Base-by-base conservation (phyloP, 2,888 invertebrate species). In the Trypoxylon attenuatum region DNA sequence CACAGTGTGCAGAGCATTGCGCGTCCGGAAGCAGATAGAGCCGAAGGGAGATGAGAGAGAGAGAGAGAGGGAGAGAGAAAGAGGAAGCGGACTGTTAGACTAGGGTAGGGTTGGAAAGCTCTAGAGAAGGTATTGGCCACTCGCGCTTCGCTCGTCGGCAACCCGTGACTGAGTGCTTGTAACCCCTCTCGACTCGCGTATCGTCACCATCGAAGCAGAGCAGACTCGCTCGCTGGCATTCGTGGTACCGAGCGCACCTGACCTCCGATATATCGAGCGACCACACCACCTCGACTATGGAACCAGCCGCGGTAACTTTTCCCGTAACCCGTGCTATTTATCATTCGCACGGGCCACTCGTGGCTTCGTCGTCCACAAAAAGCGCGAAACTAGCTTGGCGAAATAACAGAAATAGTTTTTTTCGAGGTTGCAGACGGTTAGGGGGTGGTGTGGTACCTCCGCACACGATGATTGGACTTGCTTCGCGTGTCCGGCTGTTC, bases 101-200 rank as follows among this genome's bases (percentile, higher is more conserved):
- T 33, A 58, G 50, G 51, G 53, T 47, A 38, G 21, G 64, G 63
- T 53, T 69, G 71, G 59, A 71, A 73, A 66, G 71, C 72, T 78
- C 78, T 78, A 50, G 42, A 69, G 58, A 59, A 71, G 60, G 65
- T 70, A 69, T 64, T 73, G 71, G 73, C 74, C 72, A 73, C 73
- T 73, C 74, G 61, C 62, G 58, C 66, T 78, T 70, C n/a, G 21
- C 45, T 46, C 47, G 54, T 46, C 60, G 64, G 25, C 46, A 13
- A 21, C 13, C 46, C 77, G 76, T 80, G 79, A 77, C 79, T 51
- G 76, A 82, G 77, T 80, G 78, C 67, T 62, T 71, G 76, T 71
- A 71, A 74, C 69, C 62, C 71, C 49, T 53, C 38, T 18, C 38
- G 33, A 33, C 33, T 33, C 13, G n/a, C 8, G 22, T 63, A 63